These are phyloP conservation scores for Gerris buenoi DNA, from an alignment of 1,140 invertebrate genomes.

Conservation along the genomic window DNA sequence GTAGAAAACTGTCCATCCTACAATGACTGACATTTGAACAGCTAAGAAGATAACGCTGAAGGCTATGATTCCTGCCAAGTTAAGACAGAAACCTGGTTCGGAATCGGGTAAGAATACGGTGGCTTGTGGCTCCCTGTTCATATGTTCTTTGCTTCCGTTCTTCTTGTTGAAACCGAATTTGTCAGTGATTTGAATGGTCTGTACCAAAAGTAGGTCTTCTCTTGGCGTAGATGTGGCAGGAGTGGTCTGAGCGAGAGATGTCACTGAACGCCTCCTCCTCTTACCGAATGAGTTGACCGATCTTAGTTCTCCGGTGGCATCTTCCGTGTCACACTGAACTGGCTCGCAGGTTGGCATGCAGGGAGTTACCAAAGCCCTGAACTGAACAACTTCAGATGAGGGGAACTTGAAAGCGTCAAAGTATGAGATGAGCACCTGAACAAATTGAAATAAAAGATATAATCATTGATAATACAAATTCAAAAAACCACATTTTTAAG, in stretches of 20 bases:
- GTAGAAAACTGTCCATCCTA: constrained; percentile 70
- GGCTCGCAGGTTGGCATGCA: constrained; percentile 85
- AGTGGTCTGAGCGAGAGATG: constrained; percentile 17
- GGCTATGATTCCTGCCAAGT: constrained; percentile 52
- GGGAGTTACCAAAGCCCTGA: constrained; percentile 80
- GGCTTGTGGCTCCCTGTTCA: constrained; percentile 30
- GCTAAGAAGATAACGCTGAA: constrained; percentile 67
- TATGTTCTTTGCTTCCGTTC: constrained; percentile 27
- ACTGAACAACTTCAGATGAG: constrained; percentile 84
- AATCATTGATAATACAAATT: too few species aligned
- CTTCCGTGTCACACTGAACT: constrained; percentile 66
- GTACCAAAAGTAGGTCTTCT: constrained; percentile 72
- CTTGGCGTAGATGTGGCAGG: constrained; percentile 31
- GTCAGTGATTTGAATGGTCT: constrained; percentile 82
- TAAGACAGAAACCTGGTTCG: constrained; percentile 50
- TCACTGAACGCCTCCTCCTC: constrained; percentile 41
- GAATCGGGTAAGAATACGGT: constrained; percentile 40
- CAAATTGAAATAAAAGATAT: too few species aligned
- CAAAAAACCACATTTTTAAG: too few species aligned
- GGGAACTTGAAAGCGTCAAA: constrained; percentile 95
- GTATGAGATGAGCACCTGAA: constrained; percentile 68
- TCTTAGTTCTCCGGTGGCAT: constrained; percentile 60
- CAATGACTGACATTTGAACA: constrained; percentile 63
- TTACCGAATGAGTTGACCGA: constrained; percentile 67
- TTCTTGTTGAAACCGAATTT: constrained; percentile 65